These are phyloP conservation scores for Oreamnos americanus DNA, from an alignment of 2,113 vertebrate genomes.

Conservation along the genomic window DNA sequence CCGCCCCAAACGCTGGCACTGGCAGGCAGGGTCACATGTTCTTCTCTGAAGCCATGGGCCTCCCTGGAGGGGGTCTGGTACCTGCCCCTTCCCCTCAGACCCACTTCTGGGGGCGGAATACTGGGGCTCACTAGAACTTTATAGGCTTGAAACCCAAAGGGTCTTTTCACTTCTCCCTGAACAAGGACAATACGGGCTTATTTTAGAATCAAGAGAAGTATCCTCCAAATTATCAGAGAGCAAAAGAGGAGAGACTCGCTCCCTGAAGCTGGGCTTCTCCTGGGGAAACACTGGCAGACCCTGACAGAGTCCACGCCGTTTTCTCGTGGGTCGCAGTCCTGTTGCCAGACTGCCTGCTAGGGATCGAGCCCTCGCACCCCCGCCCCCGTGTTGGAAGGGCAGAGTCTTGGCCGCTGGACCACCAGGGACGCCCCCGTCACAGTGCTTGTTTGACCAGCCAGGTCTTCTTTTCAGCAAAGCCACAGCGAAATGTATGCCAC, in stretches of 20 bases:
- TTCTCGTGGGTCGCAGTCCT: background rate
- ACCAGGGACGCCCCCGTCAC: background rate
- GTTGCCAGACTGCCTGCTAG: background rate
- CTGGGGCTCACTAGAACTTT: background rate
- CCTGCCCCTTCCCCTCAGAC: background rate
- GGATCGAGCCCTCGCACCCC: rapidly evolving
- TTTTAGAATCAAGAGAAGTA: background rate
- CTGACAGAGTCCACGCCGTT: too few species aligned
- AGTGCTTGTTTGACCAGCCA: background rate
- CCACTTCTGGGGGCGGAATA: background rate
- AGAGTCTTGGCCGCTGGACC: background rate
- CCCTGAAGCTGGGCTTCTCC: background rate
- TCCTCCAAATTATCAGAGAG: background rate
- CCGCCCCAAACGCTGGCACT: background rate
- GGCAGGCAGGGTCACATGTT: background rate
- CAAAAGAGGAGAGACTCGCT: background rate
- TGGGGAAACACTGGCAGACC: background rate
- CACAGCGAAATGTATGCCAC: background rate
- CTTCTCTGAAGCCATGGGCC: background rate
- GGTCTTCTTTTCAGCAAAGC: background rate
- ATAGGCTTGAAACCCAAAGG: background rate
- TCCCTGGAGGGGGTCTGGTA: background rate
- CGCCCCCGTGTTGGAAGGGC: background rate
- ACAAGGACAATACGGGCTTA: background rate
- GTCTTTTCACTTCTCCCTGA: background rate